These are phyloP conservation scores for Syrista parreyssii DNA, from an alignment of 2,888 invertebrate genomes.

Conservation along the genomic window DNA sequence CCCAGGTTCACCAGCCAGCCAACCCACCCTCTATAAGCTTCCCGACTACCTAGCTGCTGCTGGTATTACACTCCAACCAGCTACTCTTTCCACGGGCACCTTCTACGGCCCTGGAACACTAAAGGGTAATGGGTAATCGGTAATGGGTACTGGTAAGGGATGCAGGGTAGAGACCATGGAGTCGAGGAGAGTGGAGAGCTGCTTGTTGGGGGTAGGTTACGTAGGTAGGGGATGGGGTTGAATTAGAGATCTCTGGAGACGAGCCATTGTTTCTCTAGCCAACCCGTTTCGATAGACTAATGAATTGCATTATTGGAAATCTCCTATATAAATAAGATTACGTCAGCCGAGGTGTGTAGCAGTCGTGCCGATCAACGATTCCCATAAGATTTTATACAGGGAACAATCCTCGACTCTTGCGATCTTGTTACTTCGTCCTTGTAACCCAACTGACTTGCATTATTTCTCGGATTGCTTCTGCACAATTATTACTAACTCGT, in stretches of 20 bases:
- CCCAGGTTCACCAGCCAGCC: not conserved
- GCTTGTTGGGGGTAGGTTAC: not conserved
- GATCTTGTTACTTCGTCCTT: not conserved
- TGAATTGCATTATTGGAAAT: conserved; percentile 54
- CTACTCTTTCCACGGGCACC: conserved; percentile 1
- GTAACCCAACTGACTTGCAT: not conserved
- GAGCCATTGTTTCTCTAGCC: conserved; percentile 40
- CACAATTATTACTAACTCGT: not conserved
- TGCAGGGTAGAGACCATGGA: not conserved
- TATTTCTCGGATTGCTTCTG: not conserved
- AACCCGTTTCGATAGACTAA: conserved; percentile 38
- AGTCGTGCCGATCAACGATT: not conserved
- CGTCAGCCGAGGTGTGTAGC: conserved; percentile 27
- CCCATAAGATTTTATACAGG: not conserved
- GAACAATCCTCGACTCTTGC: not conserved
- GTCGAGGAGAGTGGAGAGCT: not conserved
- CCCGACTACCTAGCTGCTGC: conserved; percentile 1
- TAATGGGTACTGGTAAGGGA: conserved; percentile 4
- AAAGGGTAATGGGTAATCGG: conserved; percentile 10
- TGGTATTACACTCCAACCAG: conserved; percentile 1
- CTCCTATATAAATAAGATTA: conserved; percentile 53
- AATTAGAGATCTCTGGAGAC: conserved; percentile 15
- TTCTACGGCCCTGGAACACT: conserved; percentile 7
- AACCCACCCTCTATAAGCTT: not conserved
- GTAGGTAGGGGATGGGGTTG: not conserved